Evolutionary conservation across 2,113 vertebrate species (phyloP).

Genomic region (Mungos mungo): DNA sequence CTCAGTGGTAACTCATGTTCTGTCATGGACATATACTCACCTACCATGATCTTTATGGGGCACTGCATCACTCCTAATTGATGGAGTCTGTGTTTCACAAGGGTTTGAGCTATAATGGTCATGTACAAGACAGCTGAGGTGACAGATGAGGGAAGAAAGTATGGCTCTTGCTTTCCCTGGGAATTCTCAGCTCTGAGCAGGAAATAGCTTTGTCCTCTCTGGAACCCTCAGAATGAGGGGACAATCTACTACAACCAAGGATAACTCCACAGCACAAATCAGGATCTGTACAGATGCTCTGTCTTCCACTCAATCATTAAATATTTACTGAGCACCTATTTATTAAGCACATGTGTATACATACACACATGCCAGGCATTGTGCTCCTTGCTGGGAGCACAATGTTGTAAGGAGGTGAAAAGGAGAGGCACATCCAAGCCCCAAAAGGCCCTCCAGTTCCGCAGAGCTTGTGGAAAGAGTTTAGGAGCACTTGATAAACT

Average conservation of each 20-base stretch:
- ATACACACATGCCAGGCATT: not conserved
- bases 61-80: not conserved
- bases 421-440: not conserved
- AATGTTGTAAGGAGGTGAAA: not conserved
- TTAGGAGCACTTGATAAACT: not conserved
- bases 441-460: constrained; percentile 6
- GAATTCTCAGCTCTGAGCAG: not conserved
- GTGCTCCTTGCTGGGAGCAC: not conserved
- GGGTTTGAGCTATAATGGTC: not conserved
- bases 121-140: not conserved
- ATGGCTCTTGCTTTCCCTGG: not conserved
- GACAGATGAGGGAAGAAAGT: not conserved
- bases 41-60: not conserved
- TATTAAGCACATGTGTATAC: not conserved
- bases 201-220: not conserved
- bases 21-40: not conserved
- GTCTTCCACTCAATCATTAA: not conserved
- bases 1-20: not conserved
- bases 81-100: not conserved
- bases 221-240: not conserved
- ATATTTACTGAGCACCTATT: not conserved
- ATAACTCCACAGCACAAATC: not conserved
- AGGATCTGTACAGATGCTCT: not conserved
- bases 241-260: not conserved
- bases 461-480: constrained; percentile 1